These are phyloP conservation scores for Tragelaphus strepsiceros DNA, from an alignment of 2,113 vertebrate species.

Conservation along the genomic window DNA sequence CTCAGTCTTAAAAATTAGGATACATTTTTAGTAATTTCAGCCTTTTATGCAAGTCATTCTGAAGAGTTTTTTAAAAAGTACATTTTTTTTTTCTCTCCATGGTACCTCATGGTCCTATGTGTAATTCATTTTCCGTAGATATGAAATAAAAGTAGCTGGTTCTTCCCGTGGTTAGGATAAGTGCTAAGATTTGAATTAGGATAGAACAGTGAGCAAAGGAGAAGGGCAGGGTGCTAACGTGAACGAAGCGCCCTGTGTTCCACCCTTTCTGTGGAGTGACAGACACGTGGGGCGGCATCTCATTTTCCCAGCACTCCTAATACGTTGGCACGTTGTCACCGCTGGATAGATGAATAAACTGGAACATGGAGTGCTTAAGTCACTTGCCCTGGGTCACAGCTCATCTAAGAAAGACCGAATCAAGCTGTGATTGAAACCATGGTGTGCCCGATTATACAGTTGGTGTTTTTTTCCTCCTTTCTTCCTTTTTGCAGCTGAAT, in stretches of 20 bases:
- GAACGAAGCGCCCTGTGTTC: neutral
- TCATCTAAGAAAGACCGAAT: neutral
- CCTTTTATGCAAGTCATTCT: neutral
- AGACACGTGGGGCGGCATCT: accelerated
- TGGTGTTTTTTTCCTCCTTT: neutral
- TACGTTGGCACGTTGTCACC: neutral
- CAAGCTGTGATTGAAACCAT: neutral
- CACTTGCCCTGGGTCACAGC: neutral
- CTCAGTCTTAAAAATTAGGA: neutral
- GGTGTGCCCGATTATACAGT: neutral
- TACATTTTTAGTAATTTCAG: neutral
- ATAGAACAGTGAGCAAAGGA: neutral
- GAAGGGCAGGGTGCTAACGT: accelerated
- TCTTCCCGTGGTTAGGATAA: neutral
- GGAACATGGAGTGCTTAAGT: accelerated
- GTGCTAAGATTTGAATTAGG: neutral
- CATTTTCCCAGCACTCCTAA: neutral
- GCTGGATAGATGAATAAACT: neutral
- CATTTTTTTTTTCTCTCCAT: neutral
- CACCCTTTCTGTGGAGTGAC: neutral
- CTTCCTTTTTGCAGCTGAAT: neutral
- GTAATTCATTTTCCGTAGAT: neutral
- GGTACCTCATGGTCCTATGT: neutral
- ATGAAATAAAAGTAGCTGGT: neutral
- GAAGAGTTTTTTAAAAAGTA: neutral